phyloP scores from a whole-genome alignment of 2,797 vertebrate species.

The Salmo trutta region DNA sequence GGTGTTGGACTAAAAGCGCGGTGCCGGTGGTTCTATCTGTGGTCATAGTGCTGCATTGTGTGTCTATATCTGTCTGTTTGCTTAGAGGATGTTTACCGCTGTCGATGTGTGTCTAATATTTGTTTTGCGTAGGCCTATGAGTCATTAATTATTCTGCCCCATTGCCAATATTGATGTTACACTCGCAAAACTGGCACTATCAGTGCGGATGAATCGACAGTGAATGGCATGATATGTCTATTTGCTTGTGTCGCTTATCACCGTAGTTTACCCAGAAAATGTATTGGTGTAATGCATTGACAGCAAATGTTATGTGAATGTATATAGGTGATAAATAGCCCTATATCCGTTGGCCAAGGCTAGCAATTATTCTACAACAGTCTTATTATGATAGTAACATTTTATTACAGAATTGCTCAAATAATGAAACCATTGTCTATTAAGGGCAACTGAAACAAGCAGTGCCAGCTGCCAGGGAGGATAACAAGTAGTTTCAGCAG shows the following conservation, averaged over 20 bases:
- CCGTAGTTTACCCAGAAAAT: not conserved
- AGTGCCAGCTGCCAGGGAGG: not conserved
- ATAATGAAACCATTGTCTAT: not conserved
- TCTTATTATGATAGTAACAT: not conserved
- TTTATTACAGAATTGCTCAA: not conserved
- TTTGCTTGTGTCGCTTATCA: not conserved
- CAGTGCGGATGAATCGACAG: not conserved
- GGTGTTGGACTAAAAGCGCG: not conserved
- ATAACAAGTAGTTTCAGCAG: not conserved
- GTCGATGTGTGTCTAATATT: not conserved
- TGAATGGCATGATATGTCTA: not conserved
- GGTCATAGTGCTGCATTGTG: not conserved
- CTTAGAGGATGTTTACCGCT: not conserved
- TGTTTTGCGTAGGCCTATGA: not conserved
- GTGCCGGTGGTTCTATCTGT: not conserved
- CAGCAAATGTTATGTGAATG: not conserved
- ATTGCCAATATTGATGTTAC: not conserved
- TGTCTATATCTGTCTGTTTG: constrained; percentile 18
- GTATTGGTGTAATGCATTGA: not conserved
- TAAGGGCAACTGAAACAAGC: not conserved
- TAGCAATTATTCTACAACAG: not conserved
- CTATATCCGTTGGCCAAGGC: not conserved
- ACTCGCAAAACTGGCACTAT: not conserved
- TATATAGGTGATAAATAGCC: not conserved
- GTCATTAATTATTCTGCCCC: not conserved